Percentiles rank a stretch among this genome's conserved stretches.
These are phyloP conservation scores for Operophtera brumata DNA, from an alignment of 2,888 invertebrate species.

Conservation along the genomic window DNA sequence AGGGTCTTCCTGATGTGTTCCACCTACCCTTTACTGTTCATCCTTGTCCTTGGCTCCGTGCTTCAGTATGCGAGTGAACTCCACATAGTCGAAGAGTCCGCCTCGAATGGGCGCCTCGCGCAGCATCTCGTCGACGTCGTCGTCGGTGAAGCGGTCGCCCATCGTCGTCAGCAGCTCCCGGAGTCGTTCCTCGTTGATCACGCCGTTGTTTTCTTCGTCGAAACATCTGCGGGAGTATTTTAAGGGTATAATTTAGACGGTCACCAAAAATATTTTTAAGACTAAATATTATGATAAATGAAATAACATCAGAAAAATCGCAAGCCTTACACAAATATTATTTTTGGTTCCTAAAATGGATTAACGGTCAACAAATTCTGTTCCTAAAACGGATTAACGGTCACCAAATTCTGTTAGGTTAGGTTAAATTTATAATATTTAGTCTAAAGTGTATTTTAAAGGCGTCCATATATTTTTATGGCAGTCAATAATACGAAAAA, in stretches of 20 bases:
- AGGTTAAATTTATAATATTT: no score
- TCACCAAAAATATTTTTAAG: no score
- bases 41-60: constrained; percentile 99
- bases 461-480: no score
- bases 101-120: constrained; percentile 98
- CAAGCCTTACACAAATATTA: no score
- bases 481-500: no score
- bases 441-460: no score
- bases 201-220: constrained; percentile 97
- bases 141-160: constrained; percentile 98
- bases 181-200: constrained; percentile 95
- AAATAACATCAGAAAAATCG: no score
- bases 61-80: constrained; percentile 99
- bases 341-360: no score
- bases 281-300: no score
- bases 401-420: no score
- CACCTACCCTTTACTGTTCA: constrained; percentile 84
- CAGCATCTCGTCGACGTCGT: constrained; percentile 99
- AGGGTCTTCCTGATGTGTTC: background rate
- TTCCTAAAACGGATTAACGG: no score
- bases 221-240: constrained; percentile 85
- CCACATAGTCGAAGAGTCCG: constrained; percentile 97
- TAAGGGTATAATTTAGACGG: background rate
- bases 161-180: constrained; percentile 97
- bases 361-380: no score